Base-by-base conservation (phyloP, 2,113 vertebrate genomes). In the Nyctibius bracteatus region DNA sequence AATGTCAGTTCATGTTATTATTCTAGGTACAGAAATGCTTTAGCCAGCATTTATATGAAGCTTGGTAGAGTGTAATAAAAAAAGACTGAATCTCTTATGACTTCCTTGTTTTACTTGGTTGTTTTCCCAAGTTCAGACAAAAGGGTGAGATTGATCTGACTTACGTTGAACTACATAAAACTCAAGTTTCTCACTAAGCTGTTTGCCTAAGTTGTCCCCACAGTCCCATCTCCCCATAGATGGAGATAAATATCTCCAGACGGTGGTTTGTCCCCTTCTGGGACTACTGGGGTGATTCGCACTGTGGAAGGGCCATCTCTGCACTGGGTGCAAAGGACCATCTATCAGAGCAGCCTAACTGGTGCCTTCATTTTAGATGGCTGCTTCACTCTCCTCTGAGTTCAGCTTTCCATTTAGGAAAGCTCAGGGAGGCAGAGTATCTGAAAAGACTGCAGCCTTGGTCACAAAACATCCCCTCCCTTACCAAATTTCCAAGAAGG, bases 1-100 rank as follows among this genome's bases (percentile, higher is more conserved):
- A 75, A 46, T 93, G 88, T 95, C 91, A 92, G 81, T 57, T 95
- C 58, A 72, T 68, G 73, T 85, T 96, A 79, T 95, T 96, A 57
- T 66, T 94, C 28, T 68, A 52, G 58, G 82, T 80, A 86, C 44
- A 96, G 82, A 96, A 95, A 96, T 89, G 54, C 52, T 62, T 94
- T 91, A 89, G 92, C 94, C 83, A 95, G 92, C 88, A 72, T 61
- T 95, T 96, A 86, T 75, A 65, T 9, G 5, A 88, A 58, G 59
- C 80, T 94, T 94, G 80, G 68, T 81, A 75, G 75, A 92, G 22
- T 57, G 30, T 41, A 94, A 88, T 81, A 89, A 93, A 74, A 93
- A 67, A 14, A 4, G 1, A 28, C n/a, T 57, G 92, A 91, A 68
- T 96, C 44, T 81, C 80, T 93, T 61, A 65, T 43, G 47, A 81